Evolutionary conservation across 2,797 vertebrate genomes (phyloP).

Genomic region (Enteromius treurensis): DNA sequence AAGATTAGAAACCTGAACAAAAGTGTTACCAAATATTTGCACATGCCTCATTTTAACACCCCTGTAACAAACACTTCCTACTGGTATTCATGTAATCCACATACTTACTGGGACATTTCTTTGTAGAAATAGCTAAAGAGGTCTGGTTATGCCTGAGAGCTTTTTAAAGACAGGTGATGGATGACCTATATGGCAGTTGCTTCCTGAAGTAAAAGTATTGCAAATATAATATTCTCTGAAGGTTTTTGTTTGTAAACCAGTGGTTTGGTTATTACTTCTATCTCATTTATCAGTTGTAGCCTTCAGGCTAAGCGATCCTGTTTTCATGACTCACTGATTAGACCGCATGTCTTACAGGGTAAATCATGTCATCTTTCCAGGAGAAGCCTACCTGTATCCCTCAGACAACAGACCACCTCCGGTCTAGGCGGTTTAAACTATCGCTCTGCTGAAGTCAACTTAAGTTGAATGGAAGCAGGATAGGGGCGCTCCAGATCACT

Average conservation of each 20-base stretch:
- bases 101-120: conserved; percentile 29
- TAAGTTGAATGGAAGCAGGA: conserved; percentile 61
- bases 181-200: conserved; percentile 17
- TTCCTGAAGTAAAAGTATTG: conserved; percentile 2
- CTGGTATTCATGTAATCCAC: conserved; percentile 6
- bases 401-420: conserved; percentile 49
- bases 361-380: conserved; percentile 39
- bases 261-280: background rate
- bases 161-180: conserved; percentile 39
- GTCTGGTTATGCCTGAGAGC: conserved; percentile 34
- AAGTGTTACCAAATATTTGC: background rate
- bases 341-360: background rate
- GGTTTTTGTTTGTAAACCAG: background rate
- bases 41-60: conserved; percentile 5
- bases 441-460: conserved; percentile 61
- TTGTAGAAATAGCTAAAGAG: conserved; percentile 37
- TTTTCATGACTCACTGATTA: conserved; percentile 14
- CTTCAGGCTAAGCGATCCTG: background rate
- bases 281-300: background rate
- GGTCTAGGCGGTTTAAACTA: conserved; percentile 59
- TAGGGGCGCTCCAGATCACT: conserved; percentile 63
- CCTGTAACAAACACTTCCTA: conserved; percentile 22
- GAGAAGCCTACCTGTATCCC: conserved; percentile 54
- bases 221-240: background rate
- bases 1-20: background rate